Evolutionary conservation across 2,888 invertebrate genomes (phyloP), one percentile per base, ranked within the genome.

Genomic region (Drosophila niveifrons): DNA sequence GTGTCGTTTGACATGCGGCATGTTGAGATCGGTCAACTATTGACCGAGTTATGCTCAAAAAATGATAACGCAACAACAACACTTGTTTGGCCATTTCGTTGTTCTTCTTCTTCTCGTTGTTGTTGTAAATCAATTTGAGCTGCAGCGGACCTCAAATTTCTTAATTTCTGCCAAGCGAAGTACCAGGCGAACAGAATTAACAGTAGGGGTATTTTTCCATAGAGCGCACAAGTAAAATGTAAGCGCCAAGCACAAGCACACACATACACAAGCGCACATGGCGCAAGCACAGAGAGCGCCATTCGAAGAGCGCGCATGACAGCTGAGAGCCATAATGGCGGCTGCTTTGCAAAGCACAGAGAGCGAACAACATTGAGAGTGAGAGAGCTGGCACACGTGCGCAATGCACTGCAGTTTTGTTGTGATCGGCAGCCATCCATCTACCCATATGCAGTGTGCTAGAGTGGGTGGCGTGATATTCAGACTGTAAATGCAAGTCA

Each of bases 61-160:
- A 15, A 8, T 9, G 8, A 2, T 41, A 41, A 13, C 39, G 7
- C 13, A 13, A 17, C 15, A 50, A 31, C 50, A 34, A 34, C n/a
- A 23, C 6, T 7, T 41, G 39, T 13, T 41, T 6, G n/a, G 6
- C 0, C 2, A 2, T n/a, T 13, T 15, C 15, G 15, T 41, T 41
- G 7, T 7, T n/a, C n/a, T 41, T 41, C 39, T 41, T 41, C 39
- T 15, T 9, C 0, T 6, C 0, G 2, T 41, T 15, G 13, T 41
- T 41, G 39, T 41, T 41, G 47, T 11, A 48, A 15, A 4, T 1
- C 29, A 10, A 11, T 10, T 8, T 13, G 18, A 51, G 2, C 18
- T 52, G 6, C 36, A 6, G 8, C 18, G 36, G 23, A 44, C n/a
- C 44, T 44, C 18, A 31, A 44, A 13, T 56, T 56, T 56, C 55